Evolutionary conservation across 2,888 invertebrate species (phyloP).

Genomic region (Pogonocherus hispidulus): DNA sequence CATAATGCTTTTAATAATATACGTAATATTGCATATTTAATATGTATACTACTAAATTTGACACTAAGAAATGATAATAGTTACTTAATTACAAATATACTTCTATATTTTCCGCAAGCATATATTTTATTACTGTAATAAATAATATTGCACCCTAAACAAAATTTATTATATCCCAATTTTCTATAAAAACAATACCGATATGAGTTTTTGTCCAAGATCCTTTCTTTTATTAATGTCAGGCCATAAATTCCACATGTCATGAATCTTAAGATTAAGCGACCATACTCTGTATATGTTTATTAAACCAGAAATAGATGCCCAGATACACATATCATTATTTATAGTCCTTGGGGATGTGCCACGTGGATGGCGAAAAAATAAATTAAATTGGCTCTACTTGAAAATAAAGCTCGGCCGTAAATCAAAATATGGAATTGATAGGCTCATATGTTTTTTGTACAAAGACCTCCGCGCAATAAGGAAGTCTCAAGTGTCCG

Average conservation of each 20-base stretch:
- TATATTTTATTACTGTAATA: neutral
- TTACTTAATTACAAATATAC: no score
- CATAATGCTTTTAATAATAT: no score
- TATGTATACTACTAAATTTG: no score
- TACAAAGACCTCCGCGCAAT: constrained; percentile 44
- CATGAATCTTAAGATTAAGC: constrained; percentile 24
- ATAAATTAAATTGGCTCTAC: constrained; percentile 45
- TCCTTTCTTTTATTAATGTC: constrained; percentile 19
- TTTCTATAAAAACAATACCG: constrained; percentile 21
- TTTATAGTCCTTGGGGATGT: constrained; percentile 24
- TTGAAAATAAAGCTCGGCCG: constrained; percentile 32
- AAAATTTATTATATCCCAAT: constrained; percentile 23
- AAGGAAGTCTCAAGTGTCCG: constrained; percentile 58
- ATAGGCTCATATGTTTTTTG: constrained; percentile 43
- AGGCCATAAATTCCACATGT: constrained; percentile 18
- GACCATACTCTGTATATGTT: constrained; percentile 11
- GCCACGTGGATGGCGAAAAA: constrained; percentile 34
- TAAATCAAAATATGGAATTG: constrained; percentile 46
- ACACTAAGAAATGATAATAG: no score
- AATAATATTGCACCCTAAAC: neutral
- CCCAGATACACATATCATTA: constrained; percentile 23
- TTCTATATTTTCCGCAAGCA: neutral
- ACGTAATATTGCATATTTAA: no score
- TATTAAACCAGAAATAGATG: constrained; percentile 21
- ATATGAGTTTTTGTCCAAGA: constrained; percentile 7